Evolutionary conservation across 2,888 invertebrate genomes (phyloP), one percentile per base, ranked within the genome.

Genomic region (Melipona bicolor): DNA sequence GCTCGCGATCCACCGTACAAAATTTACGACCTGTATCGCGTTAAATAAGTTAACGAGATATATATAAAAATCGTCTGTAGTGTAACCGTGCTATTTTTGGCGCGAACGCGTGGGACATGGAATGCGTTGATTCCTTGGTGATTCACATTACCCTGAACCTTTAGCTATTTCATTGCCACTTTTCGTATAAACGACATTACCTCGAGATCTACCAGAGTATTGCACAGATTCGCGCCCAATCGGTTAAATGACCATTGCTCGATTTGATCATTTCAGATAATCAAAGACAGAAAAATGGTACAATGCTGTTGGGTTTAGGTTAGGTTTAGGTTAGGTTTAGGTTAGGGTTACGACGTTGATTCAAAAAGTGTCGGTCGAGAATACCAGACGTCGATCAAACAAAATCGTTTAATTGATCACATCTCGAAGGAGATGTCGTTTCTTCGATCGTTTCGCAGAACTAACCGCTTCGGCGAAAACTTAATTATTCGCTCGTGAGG

Each of bases 81-180:
- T 78, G 78, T 89, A 84, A 86, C 88, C 74, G 72, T 77, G 85
- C 74, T 89, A 89, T 89, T 89, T 89, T 86, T 69, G 78, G 79
- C 81, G 74, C 64, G 62, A 77, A 76, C 76, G 88, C 86, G 84
- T 89, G 88, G 88, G 88, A 86, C 74, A 86, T 32, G 71, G 84
- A 86, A 86, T 84, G 84, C 79, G 62, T 74, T 67, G 76, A 65
- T 83, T 81, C 77, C 79, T 73, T 67, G 70, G 59, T 73, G 81
- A 87, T 84, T 89, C 83, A 85, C 81, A 64, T 79, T 80, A 68
- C 61, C 76, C 67, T 64, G 77, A 36, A 27, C 67, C 59, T 64
- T 71, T 78, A 74, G 74, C 32, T 61, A 64, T 64, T 62, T 68
- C 69, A 76, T 69, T 52, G 32, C 76, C 80, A 62, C 65, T 61